Evolutionary conservation across 2,797 vertebrate genomes (phyloP), one percentile per base, ranked within the genome.

Genomic region (Lepus oiostolus): DNA sequence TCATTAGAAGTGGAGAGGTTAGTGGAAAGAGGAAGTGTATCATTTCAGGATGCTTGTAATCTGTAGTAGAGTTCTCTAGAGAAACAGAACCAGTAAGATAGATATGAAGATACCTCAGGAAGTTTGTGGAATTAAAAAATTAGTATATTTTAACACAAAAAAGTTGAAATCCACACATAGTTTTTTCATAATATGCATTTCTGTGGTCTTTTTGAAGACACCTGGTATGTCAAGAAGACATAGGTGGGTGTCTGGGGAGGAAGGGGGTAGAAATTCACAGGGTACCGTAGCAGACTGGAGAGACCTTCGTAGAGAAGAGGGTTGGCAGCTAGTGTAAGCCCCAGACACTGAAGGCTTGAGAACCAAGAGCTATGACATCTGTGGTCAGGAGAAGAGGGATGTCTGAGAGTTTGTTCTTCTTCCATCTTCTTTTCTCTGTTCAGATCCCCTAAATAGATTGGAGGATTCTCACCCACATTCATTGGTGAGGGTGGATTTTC

Each of bases 1-100:
- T 14, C 13, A 71, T 80, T 76, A 86, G 72, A 90, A 77, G 67
- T 94, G 68, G 76, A 22, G 87, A 90, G 62, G 19, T 70, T 91
- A 74, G 32, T 63, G 76, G 16, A 4, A 94, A 89, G 58, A 74
- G n/a, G 30, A 91, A 75, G 72, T 68, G 35, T 24, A 65, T 62
- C 42, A 19, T 63, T 87, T 14, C 60, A 83, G 91, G 21, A 4
- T 91, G 72, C 28, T 54, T 87, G 54, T 26, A 60, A 21, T 42
- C 26, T 62, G 35, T 42, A 60, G 13, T 60, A 72, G 50, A 71
- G 52, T 72, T 72, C 8, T 28, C 24, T 5, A 42, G 68, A 30
- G 16, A 72, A 72, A 42, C 13, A 19, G 28, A 17, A 72, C 1
- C 52, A 82, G 28, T 50, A 21, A 47, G 24, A 86, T 13, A 50